Percentiles rank a stretch among this genome's conserved stretches.
These are phyloP conservation scores for Craterocephalus amniculus DNA, from an alignment of 2,797 vertebrate species.

Conservation along the genomic window DNA sequence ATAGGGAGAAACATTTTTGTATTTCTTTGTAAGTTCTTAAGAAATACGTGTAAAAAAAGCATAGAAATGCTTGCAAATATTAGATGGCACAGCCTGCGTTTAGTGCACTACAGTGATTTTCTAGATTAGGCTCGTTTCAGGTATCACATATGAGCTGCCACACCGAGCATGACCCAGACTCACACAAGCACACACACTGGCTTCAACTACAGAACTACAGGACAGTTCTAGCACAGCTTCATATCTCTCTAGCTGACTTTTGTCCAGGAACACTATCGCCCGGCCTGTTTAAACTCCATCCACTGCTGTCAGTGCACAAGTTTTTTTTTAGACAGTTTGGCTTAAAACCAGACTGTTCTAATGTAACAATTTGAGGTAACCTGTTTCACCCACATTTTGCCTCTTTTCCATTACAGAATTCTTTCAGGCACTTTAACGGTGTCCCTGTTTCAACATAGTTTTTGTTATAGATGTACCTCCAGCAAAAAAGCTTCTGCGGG, in stretches of 20 bases:
- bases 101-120: constrained; percentile 24
- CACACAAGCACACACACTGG: constrained; percentile 25
- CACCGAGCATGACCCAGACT: no score
- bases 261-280: constrained; percentile 33
- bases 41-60: constrained; percentile 21
- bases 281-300: constrained; percentile 14
- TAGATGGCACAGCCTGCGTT: constrained; percentile 18
- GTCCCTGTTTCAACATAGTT: neutral
- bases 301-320: constrained; percentile 7
- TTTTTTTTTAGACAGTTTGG: constrained; percentile 8
- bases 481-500: neutral
- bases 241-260: constrained; percentile 43
- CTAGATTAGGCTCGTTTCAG: constrained; percentile 46
- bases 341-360: neutral
- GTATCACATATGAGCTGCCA: constrained; percentile 40
- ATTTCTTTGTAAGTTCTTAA: neutral
- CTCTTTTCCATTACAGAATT: neutral
- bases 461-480: neutral
- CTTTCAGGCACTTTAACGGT: neutral
- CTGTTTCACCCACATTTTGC: neutral
- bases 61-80: constrained; percentile 20
- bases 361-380: neutral
- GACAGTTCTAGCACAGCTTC: constrained; percentile 54
- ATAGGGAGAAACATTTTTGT: constrained; percentile 21
- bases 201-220: no score